Percentiles rank a stretch among this genome's conserved stretches.
Conservation (phyloP, 2,888 invertebrate genomes). For the Heliconius sara region DNA sequence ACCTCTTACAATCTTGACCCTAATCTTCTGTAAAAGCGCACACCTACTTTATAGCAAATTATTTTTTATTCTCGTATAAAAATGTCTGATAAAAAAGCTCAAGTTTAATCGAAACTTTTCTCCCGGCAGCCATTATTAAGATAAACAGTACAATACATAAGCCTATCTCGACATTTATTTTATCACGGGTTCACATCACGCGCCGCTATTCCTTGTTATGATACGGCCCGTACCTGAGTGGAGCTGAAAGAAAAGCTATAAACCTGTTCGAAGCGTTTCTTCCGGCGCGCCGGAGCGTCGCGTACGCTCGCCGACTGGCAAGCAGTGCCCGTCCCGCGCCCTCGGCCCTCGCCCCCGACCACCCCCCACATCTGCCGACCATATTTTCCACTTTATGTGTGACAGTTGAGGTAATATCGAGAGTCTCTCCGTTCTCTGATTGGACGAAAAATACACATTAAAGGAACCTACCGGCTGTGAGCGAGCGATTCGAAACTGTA, state of each 20-base stretch:
- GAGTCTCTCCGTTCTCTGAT: conserved; percentile 84
- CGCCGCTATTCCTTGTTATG: conserved; percentile 84
- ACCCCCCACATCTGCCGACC: conserved; percentile 82
- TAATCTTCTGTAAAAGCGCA: not conserved
- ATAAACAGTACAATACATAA: conserved; percentile 85
- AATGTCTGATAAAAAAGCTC: conserved; percentile 58
- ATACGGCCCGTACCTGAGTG: conserved; percentile 84
- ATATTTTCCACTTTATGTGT: conserved; percentile 86
- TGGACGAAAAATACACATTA: conserved; percentile 85
- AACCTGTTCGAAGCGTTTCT: conserved; percentile 82
- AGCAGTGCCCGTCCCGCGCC: conserved; percentile 59
- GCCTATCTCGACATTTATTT: conserved; percentile 85
- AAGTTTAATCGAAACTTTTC: conserved; percentile 82
- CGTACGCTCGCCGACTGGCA: conserved; percentile 79
- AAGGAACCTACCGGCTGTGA: conserved; percentile 82
- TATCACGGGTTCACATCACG: conserved; percentile 84
- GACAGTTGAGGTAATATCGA: conserved; percentile 86
- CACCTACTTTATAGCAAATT: not conserved
- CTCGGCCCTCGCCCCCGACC: conserved; percentile 56
- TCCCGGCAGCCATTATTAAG: conserved; percentile 82
- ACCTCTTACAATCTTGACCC: not conserved
- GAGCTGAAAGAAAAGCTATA: conserved; percentile 85
- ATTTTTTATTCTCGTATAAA: conserved; percentile 38
- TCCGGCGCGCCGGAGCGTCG: conserved; percentile 81
- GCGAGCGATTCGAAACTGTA: conserved; percentile 84